Evolutionary conservation across 2,797 vertebrate genomes (phyloP), one percentile per base, ranked within the genome.

Genomic region (Picus viridis): DNA sequence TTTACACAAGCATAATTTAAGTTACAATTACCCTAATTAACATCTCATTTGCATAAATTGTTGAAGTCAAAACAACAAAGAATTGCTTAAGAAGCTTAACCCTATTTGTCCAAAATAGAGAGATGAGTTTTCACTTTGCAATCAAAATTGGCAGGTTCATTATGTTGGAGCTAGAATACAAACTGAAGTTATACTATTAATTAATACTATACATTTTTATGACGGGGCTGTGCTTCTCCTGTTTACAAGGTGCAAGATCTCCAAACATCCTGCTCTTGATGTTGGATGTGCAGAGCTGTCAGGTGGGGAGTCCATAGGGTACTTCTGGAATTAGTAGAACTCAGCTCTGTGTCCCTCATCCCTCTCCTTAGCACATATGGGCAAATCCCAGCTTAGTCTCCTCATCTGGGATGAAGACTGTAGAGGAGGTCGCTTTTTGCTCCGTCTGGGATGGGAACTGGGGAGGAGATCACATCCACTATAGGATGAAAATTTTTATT

Each of bases 31-130:
- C 94, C 97, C 98, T 98, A 98, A 99, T 99, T 99, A 99, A 98
- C 99, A 99, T 99, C 98, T 98, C 97, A 99, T 99, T 98, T 99
- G 98, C 98, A 99, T 99, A 99, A 98, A 99, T 98, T 98, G 98
- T 99, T 98, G 98, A 98, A 98, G 96, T 98, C 98, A 98, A 97
- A 99, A 99, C 98, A 98, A 99, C 98, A 98, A 98, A 97, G 97
- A 96, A 97, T 97, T 98, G 98, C 97, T 97, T 98, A 98, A 98
- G 98, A 98, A 98, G 96, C 97, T 98, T 98, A 99, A 98, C 98
- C 98, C 98, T 97, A 97, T 98, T 98, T 98, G 97, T 98, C 98
- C 98, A 98, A 97, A 97, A 95, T 97, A 98, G 96, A 98, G 98
- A 98, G 98, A 98, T 98, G 98, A 98, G 97, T 97, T 97, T 97